phyloP scores from a whole-genome alignment of 2,888 invertebrate genomes.

The Bombylius major region DNA sequence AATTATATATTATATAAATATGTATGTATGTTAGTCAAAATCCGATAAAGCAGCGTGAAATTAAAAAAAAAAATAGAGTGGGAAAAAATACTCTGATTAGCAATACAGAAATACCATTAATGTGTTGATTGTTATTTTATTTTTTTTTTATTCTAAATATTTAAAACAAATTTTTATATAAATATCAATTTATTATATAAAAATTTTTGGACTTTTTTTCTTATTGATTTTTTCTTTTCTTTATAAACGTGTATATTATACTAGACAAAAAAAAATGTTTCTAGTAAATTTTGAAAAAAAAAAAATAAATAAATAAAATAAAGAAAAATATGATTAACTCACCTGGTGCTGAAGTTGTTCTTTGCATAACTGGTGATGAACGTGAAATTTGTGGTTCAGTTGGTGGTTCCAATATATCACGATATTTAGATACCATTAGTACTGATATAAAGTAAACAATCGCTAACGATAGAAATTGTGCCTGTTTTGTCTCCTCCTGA shows the following conservation, averaged over 20 bases:
- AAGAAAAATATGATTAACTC: constrained; percentile 18
- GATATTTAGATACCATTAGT: constrained; percentile 98
- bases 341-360: constrained; percentile 35
- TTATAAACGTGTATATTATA: no score
- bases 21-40: not conserved
- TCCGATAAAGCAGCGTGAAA: constrained; percentile 36
- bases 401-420: constrained; percentile 96
- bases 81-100: constrained; percentile 26
- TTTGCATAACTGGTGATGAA: constrained; percentile 41
- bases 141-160: no score
- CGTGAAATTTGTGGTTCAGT: constrained; percentile 50
- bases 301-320: no score
- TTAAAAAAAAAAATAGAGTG: constrained; percentile 23
- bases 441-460: constrained; percentile 99
- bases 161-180: no score
- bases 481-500: constrained; percentile 99
- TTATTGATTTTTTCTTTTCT: no score
- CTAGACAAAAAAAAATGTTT: no score
- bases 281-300: no score
- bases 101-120: constrained; percentile 19
- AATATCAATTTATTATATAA: no score
- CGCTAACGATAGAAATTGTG: constrained; percentile 96
- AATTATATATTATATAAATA: no score
- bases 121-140: no score
- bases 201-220: no score